Evolutionary conservation across 2,113 vertebrate genomes (phyloP).

Genomic region (Clarias batrachus): DNA sequence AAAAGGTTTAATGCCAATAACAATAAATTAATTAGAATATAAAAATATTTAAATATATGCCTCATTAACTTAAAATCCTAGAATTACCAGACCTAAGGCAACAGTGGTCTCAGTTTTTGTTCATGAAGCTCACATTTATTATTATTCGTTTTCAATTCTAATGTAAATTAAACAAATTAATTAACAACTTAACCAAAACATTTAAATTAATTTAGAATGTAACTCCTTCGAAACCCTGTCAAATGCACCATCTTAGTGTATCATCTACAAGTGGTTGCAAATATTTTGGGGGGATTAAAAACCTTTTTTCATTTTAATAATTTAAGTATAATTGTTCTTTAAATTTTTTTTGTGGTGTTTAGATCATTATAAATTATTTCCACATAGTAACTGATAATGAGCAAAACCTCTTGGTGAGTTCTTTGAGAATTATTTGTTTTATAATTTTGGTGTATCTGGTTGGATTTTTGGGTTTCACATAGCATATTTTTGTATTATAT

Average conservation of each 20-base stretch:
- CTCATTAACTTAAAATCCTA: background rate
- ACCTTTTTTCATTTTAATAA: no score
- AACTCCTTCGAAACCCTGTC: background rate
- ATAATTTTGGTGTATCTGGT: background rate
- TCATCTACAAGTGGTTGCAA: background rate
- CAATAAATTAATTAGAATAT: background rate
- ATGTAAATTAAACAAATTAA: background rate
- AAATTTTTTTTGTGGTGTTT: constrained; percentile 5
- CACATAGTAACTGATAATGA: background rate
- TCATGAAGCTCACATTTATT: background rate
- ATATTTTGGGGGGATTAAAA: no score
- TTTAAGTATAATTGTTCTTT: no score
- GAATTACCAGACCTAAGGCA: background rate
- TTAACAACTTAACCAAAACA: background rate
- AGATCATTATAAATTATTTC: constrained; percentile 18
- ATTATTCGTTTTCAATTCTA: background rate
- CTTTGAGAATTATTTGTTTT: background rate
- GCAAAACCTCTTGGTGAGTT: background rate
- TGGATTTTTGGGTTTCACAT: background rate
- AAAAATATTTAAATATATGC: background rate
- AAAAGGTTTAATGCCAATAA: background rate
- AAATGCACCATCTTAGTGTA: background rate
- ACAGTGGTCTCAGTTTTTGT: background rate
- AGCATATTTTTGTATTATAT: background rate
- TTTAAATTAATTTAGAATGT: background rate